Conservation (phyloP, 2,113 vertebrate species). For the Notarius quadriscutis region DNA sequence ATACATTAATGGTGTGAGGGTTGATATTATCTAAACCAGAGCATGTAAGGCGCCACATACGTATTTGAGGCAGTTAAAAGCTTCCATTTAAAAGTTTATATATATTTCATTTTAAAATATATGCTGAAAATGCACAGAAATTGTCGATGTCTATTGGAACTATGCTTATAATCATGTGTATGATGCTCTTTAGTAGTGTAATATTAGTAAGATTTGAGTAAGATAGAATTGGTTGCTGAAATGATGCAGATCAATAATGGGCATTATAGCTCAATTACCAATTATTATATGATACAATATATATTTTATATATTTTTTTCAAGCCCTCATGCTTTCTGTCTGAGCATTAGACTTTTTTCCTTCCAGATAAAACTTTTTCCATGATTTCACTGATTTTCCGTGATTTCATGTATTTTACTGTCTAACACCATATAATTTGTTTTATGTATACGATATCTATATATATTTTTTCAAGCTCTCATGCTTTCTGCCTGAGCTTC, state of each 20-base stretch:
- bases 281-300: background rate
- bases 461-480: background rate
- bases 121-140: background rate
- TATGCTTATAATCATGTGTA: background rate
- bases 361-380: conserved; percentile 13
- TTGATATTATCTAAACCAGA: background rate
- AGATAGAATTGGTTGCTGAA: background rate
- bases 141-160: background rate
- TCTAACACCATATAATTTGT: too few species aligned
- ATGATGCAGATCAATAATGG: background rate
- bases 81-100: background rate
- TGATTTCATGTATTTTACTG: too few species aligned
- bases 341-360: background rate
- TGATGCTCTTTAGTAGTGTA: background rate
- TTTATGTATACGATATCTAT: background rate
- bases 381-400: too few species aligned
- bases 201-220: background rate
- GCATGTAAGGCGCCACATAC: background rate
- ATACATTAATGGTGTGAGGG: background rate
- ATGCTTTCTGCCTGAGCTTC: background rate
- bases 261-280: background rate
- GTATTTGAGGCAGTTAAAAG: background rate
- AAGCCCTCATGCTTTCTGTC: background rate
- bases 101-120: background rate
- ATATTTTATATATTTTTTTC: background rate